These are phyloP conservation scores for Fragum whitleyi DNA, from an alignment of 2,888 invertebrate species.

Conservation along the genomic window DNA sequence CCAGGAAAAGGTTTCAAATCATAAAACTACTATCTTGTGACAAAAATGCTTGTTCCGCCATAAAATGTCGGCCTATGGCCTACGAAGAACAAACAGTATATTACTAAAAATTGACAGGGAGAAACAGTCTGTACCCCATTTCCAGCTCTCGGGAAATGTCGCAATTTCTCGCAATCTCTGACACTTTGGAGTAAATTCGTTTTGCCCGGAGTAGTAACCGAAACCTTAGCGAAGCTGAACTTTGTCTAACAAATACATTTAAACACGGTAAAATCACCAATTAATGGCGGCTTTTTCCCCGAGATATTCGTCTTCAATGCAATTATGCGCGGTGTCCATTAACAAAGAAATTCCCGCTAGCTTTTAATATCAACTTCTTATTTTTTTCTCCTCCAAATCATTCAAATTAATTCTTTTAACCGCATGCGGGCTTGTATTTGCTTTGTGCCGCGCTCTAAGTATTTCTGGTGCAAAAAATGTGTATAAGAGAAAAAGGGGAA, in stretches of 20 bases:
- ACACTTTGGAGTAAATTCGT: slow-evolving; percentile 52
- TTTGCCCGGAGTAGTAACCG: slow-evolving; percentile 49
- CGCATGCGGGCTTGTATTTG: not conserved
- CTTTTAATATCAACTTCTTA: slow-evolving; percentile 6
- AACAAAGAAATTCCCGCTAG: slow-evolving; percentile 14
- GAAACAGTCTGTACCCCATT: not conserved
- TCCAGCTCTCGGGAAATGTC: slow-evolving; percentile 1
- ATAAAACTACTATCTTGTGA: too few species aligned
- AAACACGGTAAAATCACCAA: slow-evolving; percentile 47
- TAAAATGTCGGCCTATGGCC: too few species aligned
- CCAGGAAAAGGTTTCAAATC: too few species aligned
- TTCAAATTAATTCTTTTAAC: slow-evolving; percentile 1
- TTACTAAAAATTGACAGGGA: too few species aligned
- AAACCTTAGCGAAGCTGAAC: slow-evolving; percentile 47
- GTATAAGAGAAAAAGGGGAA: too few species aligned
- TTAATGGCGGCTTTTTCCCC: slow-evolving; percentile 44
- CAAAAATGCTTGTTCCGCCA: too few species aligned
- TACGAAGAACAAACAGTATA: too few species aligned
- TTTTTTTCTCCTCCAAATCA: not conserved
- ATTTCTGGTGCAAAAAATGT: too few species aligned
- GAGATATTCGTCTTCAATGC: slow-evolving; percentile 35
- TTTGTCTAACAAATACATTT: slow-evolving; percentile 60
- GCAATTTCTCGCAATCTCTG: slow-evolving; percentile 24
- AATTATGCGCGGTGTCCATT: slow-evolving; percentile 23
- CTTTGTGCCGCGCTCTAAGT: too few species aligned